Evolutionary conservation across 2,113 vertebrate species (phyloP).

Genomic region (Spea multiplicata): DNA sequence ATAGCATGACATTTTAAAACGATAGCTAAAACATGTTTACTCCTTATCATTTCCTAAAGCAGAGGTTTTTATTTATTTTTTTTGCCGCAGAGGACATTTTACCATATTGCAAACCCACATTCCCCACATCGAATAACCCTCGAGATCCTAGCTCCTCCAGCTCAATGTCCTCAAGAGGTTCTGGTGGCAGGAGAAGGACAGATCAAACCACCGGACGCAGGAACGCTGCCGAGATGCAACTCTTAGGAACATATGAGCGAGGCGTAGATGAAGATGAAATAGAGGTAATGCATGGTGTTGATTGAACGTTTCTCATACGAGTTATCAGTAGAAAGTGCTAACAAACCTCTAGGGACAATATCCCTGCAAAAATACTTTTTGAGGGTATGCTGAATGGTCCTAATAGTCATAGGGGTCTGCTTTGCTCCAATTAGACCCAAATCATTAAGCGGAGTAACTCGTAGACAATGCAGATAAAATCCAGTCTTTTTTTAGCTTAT

Average conservation of each 20-base stretch:
- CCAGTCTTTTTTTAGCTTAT: too few relatives aligned
- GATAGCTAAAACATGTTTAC: not conserved
- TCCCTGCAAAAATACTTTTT: too few relatives aligned
- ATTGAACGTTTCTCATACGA: not conserved
- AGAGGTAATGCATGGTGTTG: constrained; percentile 70
- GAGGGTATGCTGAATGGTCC: too few relatives aligned
- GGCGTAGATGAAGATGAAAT: constrained; percentile 86
- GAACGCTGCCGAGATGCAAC: constrained; percentile 85
- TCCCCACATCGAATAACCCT: constrained; percentile 89
- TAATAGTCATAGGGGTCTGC: too few relatives aligned
- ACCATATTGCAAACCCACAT: constrained; percentile 94
- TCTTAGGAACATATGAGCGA: constrained; percentile 83
- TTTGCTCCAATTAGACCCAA: too few relatives aligned
- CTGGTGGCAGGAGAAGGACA: constrained; percentile 85
- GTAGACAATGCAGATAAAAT: too few relatives aligned
- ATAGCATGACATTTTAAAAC: not conserved
- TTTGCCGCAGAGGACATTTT: constrained; percentile 86
- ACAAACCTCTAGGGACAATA: too few relatives aligned
- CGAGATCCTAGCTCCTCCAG: constrained; percentile 96
- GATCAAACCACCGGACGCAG: constrained; percentile 81
- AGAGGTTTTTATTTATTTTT: constrained; percentile 3
- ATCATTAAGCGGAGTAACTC: too few relatives aligned
- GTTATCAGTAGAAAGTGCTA: too few relatives aligned
- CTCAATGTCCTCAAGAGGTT: constrained; percentile 95
- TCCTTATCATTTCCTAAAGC: not conserved